These are phyloP conservation scores for Operophtera brumata DNA, from an alignment of 2,888 invertebrate species.

Conservation along the genomic window DNA sequence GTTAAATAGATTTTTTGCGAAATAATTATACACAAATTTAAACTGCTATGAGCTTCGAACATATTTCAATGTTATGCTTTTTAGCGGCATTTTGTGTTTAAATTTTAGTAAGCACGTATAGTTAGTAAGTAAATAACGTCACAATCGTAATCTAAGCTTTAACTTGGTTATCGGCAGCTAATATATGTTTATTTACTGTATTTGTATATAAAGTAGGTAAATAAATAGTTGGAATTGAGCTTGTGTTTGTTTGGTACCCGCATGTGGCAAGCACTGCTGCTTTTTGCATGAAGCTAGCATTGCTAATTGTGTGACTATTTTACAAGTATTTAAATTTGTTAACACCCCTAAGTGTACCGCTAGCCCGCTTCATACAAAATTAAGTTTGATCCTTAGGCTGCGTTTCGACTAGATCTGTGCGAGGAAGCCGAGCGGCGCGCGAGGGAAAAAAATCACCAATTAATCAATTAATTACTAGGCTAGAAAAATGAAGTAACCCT, in stretches of 20 bases:
- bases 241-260: slow-evolving; percentile 64
- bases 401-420: too few relatives aligned
- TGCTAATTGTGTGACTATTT: not conserved
- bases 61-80: not conserved
- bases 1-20: too few relatives aligned
- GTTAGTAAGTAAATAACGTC: slow-evolving; percentile 32
- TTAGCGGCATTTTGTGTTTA: not conserved
- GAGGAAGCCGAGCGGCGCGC: too few relatives aligned
- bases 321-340: too few relatives aligned
- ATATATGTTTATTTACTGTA: slow-evolving; percentile 20
- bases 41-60: slow-evolving; percentile 2
- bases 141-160: slow-evolving; percentile 45
- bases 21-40: too few relatives aligned
- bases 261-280: slow-evolving; percentile 49
- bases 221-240: slow-evolving; percentile 58
- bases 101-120: not conserved
- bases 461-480: too few relatives aligned
- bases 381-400: too few relatives aligned
- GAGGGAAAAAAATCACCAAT: too few relatives aligned
- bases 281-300: slow-evolving; percentile 36
- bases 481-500: too few relatives aligned
- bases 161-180: slow-evolving; percentile 39
- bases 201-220: slow-evolving; percentile 39
- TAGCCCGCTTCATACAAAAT: too few relatives aligned
- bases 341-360: too few relatives aligned